Evolutionary conservation across 2,888 invertebrate species (phyloP), one percentile per base, ranked within the genome.

Genomic region (Plutella xylostella): DNA sequence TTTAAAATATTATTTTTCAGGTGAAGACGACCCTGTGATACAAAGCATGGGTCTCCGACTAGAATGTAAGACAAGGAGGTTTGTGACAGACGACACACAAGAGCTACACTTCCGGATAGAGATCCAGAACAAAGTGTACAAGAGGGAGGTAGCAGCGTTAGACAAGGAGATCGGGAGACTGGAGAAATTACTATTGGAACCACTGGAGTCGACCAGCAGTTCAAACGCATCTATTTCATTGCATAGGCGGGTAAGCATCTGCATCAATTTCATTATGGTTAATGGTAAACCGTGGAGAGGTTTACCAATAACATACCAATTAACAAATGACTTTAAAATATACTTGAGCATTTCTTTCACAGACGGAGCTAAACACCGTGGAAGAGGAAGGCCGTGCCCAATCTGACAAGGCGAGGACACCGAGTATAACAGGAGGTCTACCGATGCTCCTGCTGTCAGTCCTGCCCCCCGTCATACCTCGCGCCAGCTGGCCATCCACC

Each of bases 91-190:
- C 58, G 96, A 96, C 61, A 88, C 88, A 41, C 86, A 90, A 55
- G 96, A 96, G 61, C 73, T 93, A 14, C 90, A 92, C 60, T 94
- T 93, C 68, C 85, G 96, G 47, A 92, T 95, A 39, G 94, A 96
- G 71, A 93, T 96, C 43, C 96, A 96, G 73, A 96, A 96, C 73
- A 89, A 91, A 55, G 96, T 95, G 4, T 96, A 94, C 66, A 90
- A 90, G 62, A 86, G 91, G 53, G 94, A 96, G 68, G 88, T 96
- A 52, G 89, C 90, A 7, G 89, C 90, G 14, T 68, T 94, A 40
- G 93, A 94, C 65, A 87, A 88, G 41, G 93, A 94, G 72, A 91
- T 94, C 42, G 87, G 88, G 7, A 87, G 90, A 46, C 71, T 94
- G 54, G 93, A 94, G 65, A 89, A 84, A 61, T 74, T 89, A 45